Evolutionary conservation across 2,113 vertebrate species (phyloP).

Genomic region (Pomatorhinus ruficollis): DNA sequence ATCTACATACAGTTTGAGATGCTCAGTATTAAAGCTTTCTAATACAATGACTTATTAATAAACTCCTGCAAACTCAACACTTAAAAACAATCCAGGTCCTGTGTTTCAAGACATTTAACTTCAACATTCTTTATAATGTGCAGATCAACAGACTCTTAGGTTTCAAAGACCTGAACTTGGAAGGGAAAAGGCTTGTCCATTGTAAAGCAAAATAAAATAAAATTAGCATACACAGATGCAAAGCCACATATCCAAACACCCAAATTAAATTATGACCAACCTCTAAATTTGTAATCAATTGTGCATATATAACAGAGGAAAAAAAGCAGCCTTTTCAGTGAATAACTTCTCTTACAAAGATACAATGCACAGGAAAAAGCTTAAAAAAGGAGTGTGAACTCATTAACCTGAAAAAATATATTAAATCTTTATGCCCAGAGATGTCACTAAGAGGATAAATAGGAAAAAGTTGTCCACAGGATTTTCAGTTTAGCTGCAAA

Average conservation of each 20-base stretch:
- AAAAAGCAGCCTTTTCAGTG: background rate
- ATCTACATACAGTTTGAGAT: background rate
- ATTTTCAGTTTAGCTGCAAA: slow-evolving; percentile 34
- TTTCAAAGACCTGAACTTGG: background rate
- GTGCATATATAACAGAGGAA: background rate
- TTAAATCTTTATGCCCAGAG: background rate
- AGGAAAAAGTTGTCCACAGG: background rate
- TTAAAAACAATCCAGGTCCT: background rate
- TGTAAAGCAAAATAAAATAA: background rate
- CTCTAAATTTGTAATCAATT: background rate
- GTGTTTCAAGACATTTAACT: background rate
- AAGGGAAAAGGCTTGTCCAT: background rate
- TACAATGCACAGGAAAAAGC: background rate
- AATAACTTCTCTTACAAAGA: background rate
- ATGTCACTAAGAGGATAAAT: background rate
- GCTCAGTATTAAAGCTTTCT: background rate
- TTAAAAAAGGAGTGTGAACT: background rate
- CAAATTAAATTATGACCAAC: background rate
- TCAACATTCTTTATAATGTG: background rate
- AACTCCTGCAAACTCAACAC: background rate
- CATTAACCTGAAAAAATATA: background rate
- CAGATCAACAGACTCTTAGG: background rate
- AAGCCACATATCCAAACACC: background rate
- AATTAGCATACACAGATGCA: background rate
- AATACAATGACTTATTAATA: background rate